These are phyloP conservation scores for Eupeodes luniger DNA, from an alignment of 2,888 invertebrate species.

Conservation along the genomic window DNA sequence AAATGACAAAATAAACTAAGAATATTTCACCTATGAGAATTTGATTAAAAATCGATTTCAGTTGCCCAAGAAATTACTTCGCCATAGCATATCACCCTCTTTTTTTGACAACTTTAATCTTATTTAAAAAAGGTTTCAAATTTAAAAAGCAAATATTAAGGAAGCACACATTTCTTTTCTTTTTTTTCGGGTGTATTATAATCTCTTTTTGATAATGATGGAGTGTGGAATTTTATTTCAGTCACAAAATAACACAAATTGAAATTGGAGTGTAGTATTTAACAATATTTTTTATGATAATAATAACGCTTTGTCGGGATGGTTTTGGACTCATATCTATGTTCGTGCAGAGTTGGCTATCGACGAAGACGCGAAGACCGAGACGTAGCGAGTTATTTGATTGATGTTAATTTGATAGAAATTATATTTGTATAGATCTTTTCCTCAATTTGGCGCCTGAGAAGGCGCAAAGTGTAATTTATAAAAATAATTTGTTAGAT, in stretches of 20 bases:
- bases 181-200: neutral
- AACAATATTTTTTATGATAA: neutral
- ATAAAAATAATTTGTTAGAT: too few species aligned
- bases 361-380: too few species aligned
- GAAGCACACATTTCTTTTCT: neutral
- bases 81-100: too few species aligned
- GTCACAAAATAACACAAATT: neutral
- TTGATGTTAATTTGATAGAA: neutral
- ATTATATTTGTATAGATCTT: neutral
- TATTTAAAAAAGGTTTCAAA: slow-evolving; percentile 48
- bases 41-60: too few species aligned
- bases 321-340: neutral
- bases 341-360: neutral
- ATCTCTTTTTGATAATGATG: neutral
- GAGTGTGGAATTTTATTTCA: neutral
- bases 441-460: too few species aligned
- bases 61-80: too few species aligned
- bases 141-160: slow-evolving; percentile 19
- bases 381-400: neutral
- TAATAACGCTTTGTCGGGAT: neutral
- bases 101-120: slow-evolving; percentile 56
- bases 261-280: neutral
- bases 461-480: too few species aligned
- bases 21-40: too few species aligned
- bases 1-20: too few species aligned